Evolutionary conservation across 2,113 vertebrate species (phyloP), one percentile per base, ranked within the genome.

Genomic region (Lampris megalopsis): DNA sequence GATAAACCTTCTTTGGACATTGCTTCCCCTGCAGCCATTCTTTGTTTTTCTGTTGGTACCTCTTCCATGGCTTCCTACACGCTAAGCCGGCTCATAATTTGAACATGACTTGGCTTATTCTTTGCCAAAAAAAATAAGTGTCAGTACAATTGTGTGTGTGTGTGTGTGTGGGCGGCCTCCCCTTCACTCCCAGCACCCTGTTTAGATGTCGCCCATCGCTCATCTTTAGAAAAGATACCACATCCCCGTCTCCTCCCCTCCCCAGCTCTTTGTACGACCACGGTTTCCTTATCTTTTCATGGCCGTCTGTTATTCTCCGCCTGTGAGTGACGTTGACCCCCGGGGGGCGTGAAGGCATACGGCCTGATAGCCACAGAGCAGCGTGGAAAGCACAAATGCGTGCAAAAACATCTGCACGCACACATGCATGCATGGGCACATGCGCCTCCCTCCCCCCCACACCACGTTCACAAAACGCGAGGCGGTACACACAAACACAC

Each of bases 221-320:
- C 59, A 66, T 83, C 61, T 74, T 80, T 47, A 63, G 65, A 81
- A 68, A 45, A 45, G 43, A 45, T 52, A 57, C 43, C 65, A 37
- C 9, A 41, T 61, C 53, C 24, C 24, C 52, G 8, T 69, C 41
- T 43, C 24, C 40, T 58, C 64, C 47, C 65, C 49, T 80, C 65
- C 77, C 73, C 60, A 38, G 40, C 73, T 71, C 62, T 66, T 66
- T 84, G 48, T 56, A 53, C 68, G 66, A 58, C 73, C 50, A 56
- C 68, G 63, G 71, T 71, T 79, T 71, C 52, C 78, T 85, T 81
- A 5, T 50, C 53, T 59, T 73, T 85, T 83, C 77, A 71, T 82
- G 70, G 54, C 84, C 63, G 60, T 77, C 47, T 71, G 38, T 72
- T 64, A 73, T 60, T 70, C 68, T 62, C 63, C 71, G 61, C 9